Conservation (phyloP, 2,888 invertebrate species). For the Ochropacha duplaris region DNA sequence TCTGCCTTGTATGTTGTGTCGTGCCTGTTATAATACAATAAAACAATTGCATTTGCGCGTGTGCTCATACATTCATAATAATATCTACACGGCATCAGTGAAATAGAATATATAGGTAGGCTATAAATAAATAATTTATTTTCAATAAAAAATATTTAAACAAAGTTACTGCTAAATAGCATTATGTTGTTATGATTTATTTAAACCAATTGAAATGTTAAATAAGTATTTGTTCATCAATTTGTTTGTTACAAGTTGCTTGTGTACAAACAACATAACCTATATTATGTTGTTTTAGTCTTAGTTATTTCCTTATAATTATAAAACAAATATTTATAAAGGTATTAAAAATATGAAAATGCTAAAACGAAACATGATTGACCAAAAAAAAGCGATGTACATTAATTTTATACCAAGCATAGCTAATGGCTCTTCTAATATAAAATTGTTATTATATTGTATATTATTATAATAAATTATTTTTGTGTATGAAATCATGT, state of each 20-base stretch:
- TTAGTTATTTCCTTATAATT: background rate
- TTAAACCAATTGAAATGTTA: too few relatives aligned
- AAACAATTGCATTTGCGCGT: too few relatives aligned
- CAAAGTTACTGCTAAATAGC: too few relatives aligned
- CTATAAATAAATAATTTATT: too few relatives aligned
- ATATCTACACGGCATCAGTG: too few relatives aligned
- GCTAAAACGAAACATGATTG: background rate
- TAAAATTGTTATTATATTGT: conserved; percentile 11
- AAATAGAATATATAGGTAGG: too few relatives aligned
- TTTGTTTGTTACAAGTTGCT: background rate
- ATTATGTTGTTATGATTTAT: too few relatives aligned
- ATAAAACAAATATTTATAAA: background rate
- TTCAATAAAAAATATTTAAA: too few relatives aligned
- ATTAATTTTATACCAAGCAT: background rate
- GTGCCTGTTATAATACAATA: too few relatives aligned
- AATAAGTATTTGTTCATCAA: background rate
- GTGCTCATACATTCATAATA: too few relatives aligned
- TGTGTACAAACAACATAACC: background rate
- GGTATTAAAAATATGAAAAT: background rate
- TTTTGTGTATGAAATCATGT: conserved; percentile 10
- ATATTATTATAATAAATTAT: conserved; percentile 17
- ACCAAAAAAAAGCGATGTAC: background rate
- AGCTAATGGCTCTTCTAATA: background rate
- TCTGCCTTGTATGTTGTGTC: too few relatives aligned
- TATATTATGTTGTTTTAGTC: background rate